Evolutionary conservation across 2,113 vertebrate genomes (phyloP), one percentile per base, ranked within the genome.

Genomic region (Sprattus sprattus): DNA sequence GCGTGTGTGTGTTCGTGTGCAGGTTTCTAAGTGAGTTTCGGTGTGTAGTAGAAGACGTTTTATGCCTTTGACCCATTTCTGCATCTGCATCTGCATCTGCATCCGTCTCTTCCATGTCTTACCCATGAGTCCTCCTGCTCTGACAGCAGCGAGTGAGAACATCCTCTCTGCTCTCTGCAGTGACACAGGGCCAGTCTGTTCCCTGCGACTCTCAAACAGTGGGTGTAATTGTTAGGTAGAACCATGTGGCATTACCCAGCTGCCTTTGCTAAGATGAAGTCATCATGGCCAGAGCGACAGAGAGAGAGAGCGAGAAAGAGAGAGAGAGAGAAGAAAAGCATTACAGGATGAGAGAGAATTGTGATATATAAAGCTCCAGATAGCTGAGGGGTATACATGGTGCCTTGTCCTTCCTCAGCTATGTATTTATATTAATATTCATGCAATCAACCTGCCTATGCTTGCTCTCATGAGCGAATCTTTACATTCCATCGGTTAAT

Each of bases 121-220:
- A 22, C n/a, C 20, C 7, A 32, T 75, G 67, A 16, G 67, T 75
- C 67, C 25, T 15, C 71, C 71, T 78, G 71, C 25, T 44, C 25
- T 11, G 71, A 1, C 15, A 4, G 32, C 39, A 28, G 25, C 16
- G 71, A 78, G 71, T 78, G 71, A 78, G 71, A 78, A 39, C 71
- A 78, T 78, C 71, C 71, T 78, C 71, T 13, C 71, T 78, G 71
- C 9, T 87, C 88, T 92, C 90, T 90, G 84, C 1, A 87, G 57
- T 4, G 86, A 92, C 92, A 92, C 91, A 87, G 89, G 87, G 82
- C 86, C 20, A 84, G 82, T 91, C 87, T 94, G 91, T 92, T 89
- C 45, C 32, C 6, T 11, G 25, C 85, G 82, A 87, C 86, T 83
- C 89, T 67, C 84, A 28, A 90, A 87, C 91, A 87, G 84, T 88